Percentiles rank a stretch among this genome's conserved stretches.
phyloP scores from a whole-genome alignment of 64 coral and sea anemone species.

The Dendrophyllia cribrosa region DNA sequence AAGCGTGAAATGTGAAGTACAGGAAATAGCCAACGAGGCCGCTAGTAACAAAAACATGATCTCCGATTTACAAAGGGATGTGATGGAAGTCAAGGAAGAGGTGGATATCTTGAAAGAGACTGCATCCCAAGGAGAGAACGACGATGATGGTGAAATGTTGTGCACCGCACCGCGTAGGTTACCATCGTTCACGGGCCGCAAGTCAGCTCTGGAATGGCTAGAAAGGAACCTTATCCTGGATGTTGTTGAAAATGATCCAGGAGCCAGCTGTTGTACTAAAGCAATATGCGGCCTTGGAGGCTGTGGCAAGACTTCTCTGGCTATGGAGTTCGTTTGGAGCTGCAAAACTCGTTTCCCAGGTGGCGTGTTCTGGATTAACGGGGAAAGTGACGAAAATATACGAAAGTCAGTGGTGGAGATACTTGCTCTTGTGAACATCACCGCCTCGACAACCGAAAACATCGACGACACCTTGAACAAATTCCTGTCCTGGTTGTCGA shows the following conservation, averaged over 20 bases:
- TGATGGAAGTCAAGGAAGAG: neutral
- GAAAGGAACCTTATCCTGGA: neutral
- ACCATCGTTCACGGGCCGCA: neutral
- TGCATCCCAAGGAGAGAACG: neutral
- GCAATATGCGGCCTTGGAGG: slow-evolving; percentile 2
- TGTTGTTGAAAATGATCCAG: neutral
- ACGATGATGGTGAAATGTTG: neutral
- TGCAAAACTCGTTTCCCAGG: no score
- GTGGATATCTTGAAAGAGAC: neutral
- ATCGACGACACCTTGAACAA: no score
- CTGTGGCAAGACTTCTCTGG: neutral
- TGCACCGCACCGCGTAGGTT: neutral
- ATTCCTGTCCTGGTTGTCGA: no score
- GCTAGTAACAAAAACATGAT: neutral
- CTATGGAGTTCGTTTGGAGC: no score
- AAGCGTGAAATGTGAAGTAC: neutral
- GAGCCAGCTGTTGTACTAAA: neutral
- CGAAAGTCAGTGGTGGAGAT: neutral
- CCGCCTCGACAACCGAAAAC: no score
- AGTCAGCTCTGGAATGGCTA: neutral
- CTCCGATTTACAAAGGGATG: neutral
- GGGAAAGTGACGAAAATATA: slow-evolving; percentile 2
- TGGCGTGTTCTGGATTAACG: neutral
- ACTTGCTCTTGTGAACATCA: neutral
- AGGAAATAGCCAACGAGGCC: no score